phyloP scores from a whole-genome alignment of 2,113 vertebrate species.

The Corythornis cristatus region DNA sequence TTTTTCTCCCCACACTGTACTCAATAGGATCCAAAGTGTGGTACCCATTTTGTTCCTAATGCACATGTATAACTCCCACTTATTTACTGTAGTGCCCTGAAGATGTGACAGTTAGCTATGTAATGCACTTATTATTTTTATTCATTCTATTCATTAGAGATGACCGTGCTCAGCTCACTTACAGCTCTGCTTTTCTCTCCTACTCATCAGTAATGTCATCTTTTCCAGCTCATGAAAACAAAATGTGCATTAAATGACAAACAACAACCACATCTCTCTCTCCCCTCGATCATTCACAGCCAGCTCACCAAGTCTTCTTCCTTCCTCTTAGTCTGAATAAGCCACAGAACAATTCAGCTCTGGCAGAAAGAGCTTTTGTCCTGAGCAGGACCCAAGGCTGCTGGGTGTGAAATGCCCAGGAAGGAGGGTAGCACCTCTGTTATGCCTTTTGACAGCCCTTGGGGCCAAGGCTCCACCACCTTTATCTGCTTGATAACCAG shows the following conservation, averaged over 20 bases:
- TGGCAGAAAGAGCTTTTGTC: background rate
- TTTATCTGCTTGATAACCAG: background rate
- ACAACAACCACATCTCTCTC: background rate
- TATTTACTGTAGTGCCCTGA: constrained; percentile 59
- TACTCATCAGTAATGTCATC: constrained; percentile 55
- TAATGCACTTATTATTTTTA: constrained; percentile 70
- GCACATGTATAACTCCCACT: constrained; percentile 62
- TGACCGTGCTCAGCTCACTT: background rate
- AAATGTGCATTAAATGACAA: constrained; percentile 37
- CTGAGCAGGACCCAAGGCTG: background rate
- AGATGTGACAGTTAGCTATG: constrained; percentile 58
- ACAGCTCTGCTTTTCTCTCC: constrained; percentile 23
- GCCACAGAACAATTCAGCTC: background rate
- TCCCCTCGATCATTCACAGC: background rate
- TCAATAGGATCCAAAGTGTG: constrained; percentile 47
- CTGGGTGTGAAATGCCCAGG: background rate
- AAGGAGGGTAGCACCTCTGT: background rate
- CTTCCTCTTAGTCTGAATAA: background rate
- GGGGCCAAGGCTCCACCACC: background rate
- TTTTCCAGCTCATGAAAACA: constrained; percentile 44
- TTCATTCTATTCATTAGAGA: constrained; percentile 69
- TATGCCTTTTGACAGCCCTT: background rate
- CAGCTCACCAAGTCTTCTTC: background rate
- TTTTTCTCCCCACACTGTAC: constrained; percentile 24
- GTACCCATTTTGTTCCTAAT: constrained; percentile 55